Evolutionary conservation across 2,113 vertebrate species (phyloP), one percentile per base, ranked within the genome.

Genomic region (Stigmatopora argus): DNA sequence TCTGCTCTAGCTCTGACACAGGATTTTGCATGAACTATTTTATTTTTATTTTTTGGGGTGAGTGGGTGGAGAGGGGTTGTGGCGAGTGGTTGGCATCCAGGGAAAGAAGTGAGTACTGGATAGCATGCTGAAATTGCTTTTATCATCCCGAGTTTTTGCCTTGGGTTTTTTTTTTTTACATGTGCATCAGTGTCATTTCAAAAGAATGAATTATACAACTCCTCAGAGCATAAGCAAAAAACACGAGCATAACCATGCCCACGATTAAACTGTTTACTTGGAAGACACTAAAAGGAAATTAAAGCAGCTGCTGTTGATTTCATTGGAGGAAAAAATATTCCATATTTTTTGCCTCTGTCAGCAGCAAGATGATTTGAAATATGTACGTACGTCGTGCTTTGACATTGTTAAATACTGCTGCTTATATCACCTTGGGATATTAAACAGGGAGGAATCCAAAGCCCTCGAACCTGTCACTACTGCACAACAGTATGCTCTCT

Each of bases 201-300:
- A 65, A 71, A 70, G 21, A 21, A 31, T 59, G 48, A 31, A 66
- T 72, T 58, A 51, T 74, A 46, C 18, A 41, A 67, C 49, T 55
- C 46, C 14, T 49, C 72, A 66, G 53, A 60, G 66, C 47, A 48
- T 56, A 45, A 31, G 26, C 26, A 31, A 31, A 31, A 70, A 79
- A 77, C 72, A 71, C 48, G 70, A 63, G 66, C 69, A 45, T 73
- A 66, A 62, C 74, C 65, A 57, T 56, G 57, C 67, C 3, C 12
- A 65, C 38, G 41, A 74, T 68, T 57, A 46, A 48, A 44, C 52
- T 77, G 74, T 77, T 82, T 66, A 61, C 69, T 77, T 62, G 70
- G 69, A 79, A 77, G 71, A 56, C 26, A 61, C 74, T 72, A 64
- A 68, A 55, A 61, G 71, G 26, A 72, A 78, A 69, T 72, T 46